phyloP scores from a whole-genome alignment of 2,113 vertebrate species.

The Osmerus mordax region DNA sequence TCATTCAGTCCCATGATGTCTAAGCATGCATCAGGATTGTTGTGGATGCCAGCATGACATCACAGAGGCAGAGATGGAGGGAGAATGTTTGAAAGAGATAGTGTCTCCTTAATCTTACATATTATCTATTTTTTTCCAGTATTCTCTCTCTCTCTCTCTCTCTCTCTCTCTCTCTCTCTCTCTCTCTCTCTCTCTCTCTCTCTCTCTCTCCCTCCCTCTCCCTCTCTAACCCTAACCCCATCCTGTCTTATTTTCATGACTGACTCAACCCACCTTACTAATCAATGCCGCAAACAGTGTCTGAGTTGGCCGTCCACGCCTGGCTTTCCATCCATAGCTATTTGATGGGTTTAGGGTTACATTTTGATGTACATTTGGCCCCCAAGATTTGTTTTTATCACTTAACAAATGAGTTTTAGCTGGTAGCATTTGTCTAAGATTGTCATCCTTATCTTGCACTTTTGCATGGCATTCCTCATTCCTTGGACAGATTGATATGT shows the following conservation, averaged over 20 bases:
- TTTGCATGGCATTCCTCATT: conserved; percentile 7
- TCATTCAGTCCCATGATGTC: conserved; percentile 15
- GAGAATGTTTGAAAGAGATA: background rate
- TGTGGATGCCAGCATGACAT: background rate
- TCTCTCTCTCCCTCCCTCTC: background rate
- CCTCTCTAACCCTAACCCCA: too few relatives aligned
- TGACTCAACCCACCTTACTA: too few relatives aligned
- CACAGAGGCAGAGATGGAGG: background rate
- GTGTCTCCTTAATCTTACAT: background rate
- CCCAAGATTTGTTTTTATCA: too few relatives aligned
- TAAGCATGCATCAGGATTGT: background rate
- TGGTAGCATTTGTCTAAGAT: background rate
- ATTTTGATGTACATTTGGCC: too few relatives aligned
- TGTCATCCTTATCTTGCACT: conserved; percentile 49
- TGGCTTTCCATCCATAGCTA: too few relatives aligned
- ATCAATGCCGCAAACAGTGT: background rate
- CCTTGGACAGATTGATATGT: conserved; percentile 36
- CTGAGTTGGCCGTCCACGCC: background rate
- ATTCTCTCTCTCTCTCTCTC: background rate
- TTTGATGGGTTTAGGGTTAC: too few relatives aligned
- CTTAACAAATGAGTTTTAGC: too few relatives aligned
- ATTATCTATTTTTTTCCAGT: background rate
- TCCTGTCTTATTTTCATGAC: background rate
- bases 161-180: background rate
- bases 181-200: background rate